A percentile compares a stretch with the other conserved stretches of the same genome.
Conservation (phyloP, 2,888 invertebrate genomes). For the Elaeidobius kamerunicus region DNA sequence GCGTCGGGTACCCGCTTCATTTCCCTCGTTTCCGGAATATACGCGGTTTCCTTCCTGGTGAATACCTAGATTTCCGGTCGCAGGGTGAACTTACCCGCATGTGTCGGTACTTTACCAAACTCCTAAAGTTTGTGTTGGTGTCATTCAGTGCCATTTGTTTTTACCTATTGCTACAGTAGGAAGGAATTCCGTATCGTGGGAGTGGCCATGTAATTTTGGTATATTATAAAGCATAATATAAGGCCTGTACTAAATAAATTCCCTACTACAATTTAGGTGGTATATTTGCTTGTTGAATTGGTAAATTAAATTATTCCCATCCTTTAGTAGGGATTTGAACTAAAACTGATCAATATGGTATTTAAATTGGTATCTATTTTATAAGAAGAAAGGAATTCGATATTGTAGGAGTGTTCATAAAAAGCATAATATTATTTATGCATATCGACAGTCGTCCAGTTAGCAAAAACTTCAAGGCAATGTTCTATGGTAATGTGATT, state of each 20-base stretch:
- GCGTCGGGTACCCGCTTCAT: conserved; percentile 2
- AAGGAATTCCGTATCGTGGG: conserved; percentile 2
- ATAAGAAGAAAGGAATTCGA: conserved; percentile 21
- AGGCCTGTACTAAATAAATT: too few relatives aligned
- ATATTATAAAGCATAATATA: too few relatives aligned
- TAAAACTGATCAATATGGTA: too few relatives aligned
- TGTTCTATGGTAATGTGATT: too few relatives aligned
- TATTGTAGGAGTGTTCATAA: conserved; percentile 25
- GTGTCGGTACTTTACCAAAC: too few relatives aligned
- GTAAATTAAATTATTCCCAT: too few relatives aligned
- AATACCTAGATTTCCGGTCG: conserved; percentile 8
- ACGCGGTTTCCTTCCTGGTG: conserved; percentile 5
- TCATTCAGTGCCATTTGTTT: conserved; percentile 3
- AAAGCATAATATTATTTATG: conserved; percentile 10
- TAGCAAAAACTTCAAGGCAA: background rate
- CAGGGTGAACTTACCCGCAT: conserved; percentile 1
- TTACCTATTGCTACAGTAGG: background rate
- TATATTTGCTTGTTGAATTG: too few relatives aligned
- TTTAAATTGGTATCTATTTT: conserved; percentile 8
- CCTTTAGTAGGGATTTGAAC: too few relatives aligned
- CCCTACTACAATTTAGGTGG: too few relatives aligned
- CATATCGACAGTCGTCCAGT: conserved; percentile 4
- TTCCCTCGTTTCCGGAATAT: conserved; percentile 12
- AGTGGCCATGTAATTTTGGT: conserved; percentile 1
- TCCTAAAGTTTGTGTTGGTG: conserved; percentile 1